Evolutionary conservation across 2,113 vertebrate species (phyloP), one percentile per base, ranked within the genome.

Genomic region (Solea solea): DNA sequence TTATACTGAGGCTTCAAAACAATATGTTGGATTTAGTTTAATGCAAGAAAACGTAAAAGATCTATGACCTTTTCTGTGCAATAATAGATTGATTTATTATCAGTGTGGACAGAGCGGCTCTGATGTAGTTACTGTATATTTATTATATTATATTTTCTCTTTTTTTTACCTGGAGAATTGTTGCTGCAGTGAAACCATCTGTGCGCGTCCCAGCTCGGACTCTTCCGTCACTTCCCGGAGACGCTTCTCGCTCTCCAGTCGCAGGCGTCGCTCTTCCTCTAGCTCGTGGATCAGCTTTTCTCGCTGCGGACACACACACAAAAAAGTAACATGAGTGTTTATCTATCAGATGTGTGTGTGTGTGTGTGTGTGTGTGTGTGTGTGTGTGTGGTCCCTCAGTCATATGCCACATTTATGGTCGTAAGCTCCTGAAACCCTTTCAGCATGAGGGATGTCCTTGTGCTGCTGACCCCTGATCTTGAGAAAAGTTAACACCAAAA

Each of bases 281-380:
- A 97, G 83, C 88, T 96, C 95, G 85, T 94, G 95, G 87, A 96
- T 96, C 95, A 98, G 93, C 94, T 96, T 96, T 89, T 97, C 96
- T 82, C 94, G 95, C 96, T 98, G 88, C 3, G 86, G 90, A 72
- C 0, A 81, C 62, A 73, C 12, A 73, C 16, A 64, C 0, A 67
- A 65, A 21, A 21, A 21, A 21, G 21, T 21, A 21, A 21, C 21
- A 21, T 21, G 1, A 12, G 5, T 0, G 2, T 44, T 82, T 48
- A 72, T 14, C 16, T n/a, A 9, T 66, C 27, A 7, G 41, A 8
- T 14, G 8, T 14, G 12, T 8, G 15, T 59, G 56, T 14, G 12
- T 8, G 15, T 59, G 56, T 21, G 21, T 21, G 21, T 21, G 21
- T 21, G 21, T 21, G 21, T 21, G 21, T 21, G 21, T 21, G 21